Base-by-base conservation (phyloP, 2,888 invertebrate species). In the Agrilus biguttatus region DNA sequence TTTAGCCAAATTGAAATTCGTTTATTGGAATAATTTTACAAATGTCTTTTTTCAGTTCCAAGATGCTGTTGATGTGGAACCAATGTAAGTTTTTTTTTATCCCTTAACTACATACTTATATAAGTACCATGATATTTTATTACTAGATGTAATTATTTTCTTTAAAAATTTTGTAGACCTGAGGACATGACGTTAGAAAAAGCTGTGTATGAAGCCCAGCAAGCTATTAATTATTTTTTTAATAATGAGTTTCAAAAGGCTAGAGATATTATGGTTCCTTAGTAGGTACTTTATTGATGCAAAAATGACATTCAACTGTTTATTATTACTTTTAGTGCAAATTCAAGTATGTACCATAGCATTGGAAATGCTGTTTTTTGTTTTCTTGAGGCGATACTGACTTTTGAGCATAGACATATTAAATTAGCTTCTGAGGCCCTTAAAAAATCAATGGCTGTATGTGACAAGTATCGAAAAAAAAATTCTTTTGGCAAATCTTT, bases 361-460 rank as follows among this genome's bases (percentile, higher is more conserved):
- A 70, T 95, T 43, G 95, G 95, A 2, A 77, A 81, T 49, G 80
- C 87, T 5, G 88, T 91, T 28, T 90, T 96, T 59, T 73, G 83
- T 54, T 95, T 89, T 62, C 75, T 96, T 33, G 91, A 95, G 60
- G 93, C 95, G 0, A 80, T 92, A 60, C 73, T 97, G 58, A 95
- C 95, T 2, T 90, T 92, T 60, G 93, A 96, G 61, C 81, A 80
- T 55, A 69, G 70, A 45, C 80, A 86, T 53, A 84, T 92, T 46
- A 75, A 74, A 48, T 69, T 73, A 45, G 88, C 92, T 1, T 75
- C 83, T 1, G 74, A 77, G 21, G 77, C 84, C 10, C 68, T 92
- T 40, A 90, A 89, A 63, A 72, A 74, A 42, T 82, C 88, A 44
- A 71, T 91, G 42, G 67, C 73, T n/a, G 78, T 92, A 0, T 92